phyloP scores from a whole-genome alignment of 2,113 vertebrate species.

The Psilopogon haemacephalus region DNA sequence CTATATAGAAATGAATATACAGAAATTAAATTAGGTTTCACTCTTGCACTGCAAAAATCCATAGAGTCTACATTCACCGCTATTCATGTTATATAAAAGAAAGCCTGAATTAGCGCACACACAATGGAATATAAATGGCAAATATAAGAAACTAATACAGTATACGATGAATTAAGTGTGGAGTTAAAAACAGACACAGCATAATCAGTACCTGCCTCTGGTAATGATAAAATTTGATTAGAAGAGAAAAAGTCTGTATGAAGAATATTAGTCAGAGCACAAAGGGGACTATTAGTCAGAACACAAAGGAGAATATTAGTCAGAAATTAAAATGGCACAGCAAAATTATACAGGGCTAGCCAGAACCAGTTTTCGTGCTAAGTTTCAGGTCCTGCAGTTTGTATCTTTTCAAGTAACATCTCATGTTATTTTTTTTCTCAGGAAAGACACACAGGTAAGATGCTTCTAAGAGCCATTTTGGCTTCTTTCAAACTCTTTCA shows the following conservation, averaged over 20 bases:
- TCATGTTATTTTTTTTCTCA: background rate
- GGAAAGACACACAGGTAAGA: background rate
- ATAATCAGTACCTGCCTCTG: background rate
- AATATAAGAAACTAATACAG: slow-evolving; percentile 5
- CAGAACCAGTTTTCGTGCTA: background rate
- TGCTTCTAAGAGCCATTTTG: background rate
- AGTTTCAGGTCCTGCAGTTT: background rate
- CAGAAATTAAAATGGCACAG: background rate
- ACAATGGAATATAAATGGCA: slow-evolving; percentile 19
- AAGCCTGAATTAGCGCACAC: background rate
- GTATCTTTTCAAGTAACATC: background rate
- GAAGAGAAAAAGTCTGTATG: background rate
- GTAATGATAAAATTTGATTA: background rate
- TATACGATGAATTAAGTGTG: background rate
- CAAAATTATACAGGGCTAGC: background rate
- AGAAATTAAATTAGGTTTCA: slow-evolving; percentile 31
- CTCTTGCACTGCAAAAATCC: background rate
- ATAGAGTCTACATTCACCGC: background rate
- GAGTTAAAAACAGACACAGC: background rate
- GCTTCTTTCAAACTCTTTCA: background rate
- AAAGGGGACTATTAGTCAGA: slow-evolving; percentile 17
- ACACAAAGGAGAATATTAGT: background rate
- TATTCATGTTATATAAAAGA: background rate
- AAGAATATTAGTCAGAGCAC: background rate
- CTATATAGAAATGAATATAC: background rate